These are phyloP conservation scores for Pogonognathellus flavescens DNA, from an alignment of 1,140 invertebrate genomes.

Conservation along the genomic window DNA sequence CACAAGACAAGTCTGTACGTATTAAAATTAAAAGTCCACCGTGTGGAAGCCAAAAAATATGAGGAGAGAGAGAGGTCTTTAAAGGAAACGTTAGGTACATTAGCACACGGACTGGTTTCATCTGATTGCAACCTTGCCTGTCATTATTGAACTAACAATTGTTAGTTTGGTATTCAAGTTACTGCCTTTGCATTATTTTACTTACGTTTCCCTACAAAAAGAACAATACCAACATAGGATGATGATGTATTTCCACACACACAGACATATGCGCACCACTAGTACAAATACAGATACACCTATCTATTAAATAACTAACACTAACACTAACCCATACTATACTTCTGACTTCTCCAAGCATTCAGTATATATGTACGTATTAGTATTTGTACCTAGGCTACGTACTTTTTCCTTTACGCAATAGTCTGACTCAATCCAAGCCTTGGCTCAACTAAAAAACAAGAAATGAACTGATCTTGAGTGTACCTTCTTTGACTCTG, in stretches of 20 bases:
- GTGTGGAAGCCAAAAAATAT: neutral
- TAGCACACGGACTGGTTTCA: conserved; percentile 2
- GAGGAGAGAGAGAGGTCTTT: neutral
- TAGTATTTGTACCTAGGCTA: neutral
- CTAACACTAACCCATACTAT: neutral
- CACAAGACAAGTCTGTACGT: too few relatives aligned
- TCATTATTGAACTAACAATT: neutral
- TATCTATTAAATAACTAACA: neutral
- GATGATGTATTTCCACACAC: too few relatives aligned
- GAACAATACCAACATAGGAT: neutral
- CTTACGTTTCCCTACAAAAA: neutral
- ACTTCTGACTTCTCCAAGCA: too few relatives aligned
- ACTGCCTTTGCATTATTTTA: neutral
- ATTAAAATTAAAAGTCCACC: neutral
- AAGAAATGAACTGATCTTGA: conserved; percentile 16
- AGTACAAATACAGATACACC: neutral
- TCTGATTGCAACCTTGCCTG: neutral
- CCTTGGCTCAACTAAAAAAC: neutral
- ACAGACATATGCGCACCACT: too few relatives aligned
- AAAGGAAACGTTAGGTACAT: conserved; percentile 10
- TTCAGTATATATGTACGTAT: neutral
- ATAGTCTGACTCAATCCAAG: neutral
- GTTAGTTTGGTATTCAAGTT: neutral
- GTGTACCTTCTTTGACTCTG: neutral
- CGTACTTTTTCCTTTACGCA: neutral